Evolutionary conservation across 2,888 invertebrate species (phyloP), one percentile per base, ranked within the genome.

Genomic region (Pegoplata infirma): DNA sequence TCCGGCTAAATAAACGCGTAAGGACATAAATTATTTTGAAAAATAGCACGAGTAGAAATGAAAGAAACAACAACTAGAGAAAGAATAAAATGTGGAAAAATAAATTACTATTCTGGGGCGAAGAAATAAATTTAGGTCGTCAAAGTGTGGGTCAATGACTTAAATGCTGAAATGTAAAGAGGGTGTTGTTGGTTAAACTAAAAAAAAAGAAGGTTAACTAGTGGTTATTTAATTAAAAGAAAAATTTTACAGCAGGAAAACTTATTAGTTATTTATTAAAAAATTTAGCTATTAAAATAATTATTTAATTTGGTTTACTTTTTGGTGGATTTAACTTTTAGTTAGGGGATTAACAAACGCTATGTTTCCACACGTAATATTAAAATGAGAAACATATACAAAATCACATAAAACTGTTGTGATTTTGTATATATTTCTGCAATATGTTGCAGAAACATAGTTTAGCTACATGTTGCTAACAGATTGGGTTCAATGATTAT

Each of bases 71-170:
- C 16, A 25, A 53, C 49, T 16, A 56, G 6, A 36, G 40, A 5
- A 40, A 25, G 61, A 74, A 55, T 46, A n/a, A 75, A 68, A 69
- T 51, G 32, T 55, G 66, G 32, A 46, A 61, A 69, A 78, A 66
- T 64, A 69, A 64, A 69, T 78, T 63, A 58, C 25, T 61, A 4
- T 14, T 14, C 21, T 23, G 8, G 23, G 23, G 5, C 6, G n/a
- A 14, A 23, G 10, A 32, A 58, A 23, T n/a, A 58, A 74, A 78
- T 75, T 75, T 79, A 71, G 79, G 79, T 79, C 79, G 75, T 16
- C n/a, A 28, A n/a, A 64, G 69, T 75, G 75, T 75, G 75, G 79
- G 75, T 79, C 79, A 79, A 79, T 79, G 79, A 79, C 79, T 79
- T 67, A 49, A 49, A 58, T 49, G 21, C 25, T 17, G 21, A 44